These are phyloP conservation scores for Erebia aethiops DNA, from an alignment of 2,888 invertebrate species.

Conservation along the genomic window DNA sequence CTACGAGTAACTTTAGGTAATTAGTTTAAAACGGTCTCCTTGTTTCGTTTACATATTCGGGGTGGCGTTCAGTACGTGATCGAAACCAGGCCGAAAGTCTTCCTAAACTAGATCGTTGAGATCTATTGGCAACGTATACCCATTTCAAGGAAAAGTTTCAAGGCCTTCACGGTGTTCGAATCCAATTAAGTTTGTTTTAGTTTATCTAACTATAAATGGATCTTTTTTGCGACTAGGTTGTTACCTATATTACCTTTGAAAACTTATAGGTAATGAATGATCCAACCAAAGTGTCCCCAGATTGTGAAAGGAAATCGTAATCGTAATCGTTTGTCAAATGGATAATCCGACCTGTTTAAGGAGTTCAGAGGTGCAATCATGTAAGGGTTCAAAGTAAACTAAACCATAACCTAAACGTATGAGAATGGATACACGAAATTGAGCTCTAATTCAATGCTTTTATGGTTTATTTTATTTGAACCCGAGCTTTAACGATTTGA, in stretches of 20 bases:
- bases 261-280: too few relatives aligned
- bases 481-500: too few relatives aligned
- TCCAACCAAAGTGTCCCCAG: constrained; percentile 20
- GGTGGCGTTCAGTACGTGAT: constrained; percentile 50
- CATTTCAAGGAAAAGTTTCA: constrained; percentile 13
- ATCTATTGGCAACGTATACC: constrained; percentile 24
- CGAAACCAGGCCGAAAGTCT: constrained; percentile 63
- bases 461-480: too few relatives aligned
- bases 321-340: too few relatives aligned
- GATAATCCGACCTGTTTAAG: too few relatives aligned
- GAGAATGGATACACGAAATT: too few relatives aligned
- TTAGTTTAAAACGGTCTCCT: constrained; percentile 49
- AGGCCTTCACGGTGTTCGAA: not conserved
- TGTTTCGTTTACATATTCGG: constrained; percentile 36
- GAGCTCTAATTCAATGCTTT: too few relatives aligned
- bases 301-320: too few relatives aligned
- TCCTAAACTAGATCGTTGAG: constrained; percentile 48
- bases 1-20: constrained; percentile 54
- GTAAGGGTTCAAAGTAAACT: too few relatives aligned
- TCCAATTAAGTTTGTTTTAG: not conserved
- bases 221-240: not conserved
- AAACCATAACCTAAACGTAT: too few relatives aligned
- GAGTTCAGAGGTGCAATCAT: too few relatives aligned
- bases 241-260: too few relatives aligned
- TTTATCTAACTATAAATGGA: not conserved